Base-by-base conservation (phyloP, 2,113 vertebrate species). In the Tapirus terrestris region DNA sequence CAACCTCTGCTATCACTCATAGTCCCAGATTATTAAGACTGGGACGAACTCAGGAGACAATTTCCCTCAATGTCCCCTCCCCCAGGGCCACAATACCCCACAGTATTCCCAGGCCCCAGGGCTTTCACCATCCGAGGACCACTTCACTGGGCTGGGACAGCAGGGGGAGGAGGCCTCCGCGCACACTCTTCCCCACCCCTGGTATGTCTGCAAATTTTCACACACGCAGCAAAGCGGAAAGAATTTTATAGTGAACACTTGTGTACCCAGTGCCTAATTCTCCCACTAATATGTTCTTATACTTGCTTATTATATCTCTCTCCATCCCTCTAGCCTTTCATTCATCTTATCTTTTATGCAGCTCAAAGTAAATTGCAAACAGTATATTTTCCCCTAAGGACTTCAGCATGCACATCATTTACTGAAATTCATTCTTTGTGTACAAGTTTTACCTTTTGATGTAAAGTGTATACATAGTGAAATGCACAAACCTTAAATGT, bases 351-450 rank as follows among this genome's bases (percentile, higher is more conserved):
- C 75, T 80, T 81, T 89, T 67, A 67, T 77, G 36, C 39, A 48
- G 85, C 96, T 95, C 95, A 51, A 45, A 90, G 68, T 21, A 89
- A 95, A 90, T 25, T 80, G 65, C 43, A 56, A 81, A 80, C 48
- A 58, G 53, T 56, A 86, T 39, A 63, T 23, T 70, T 89, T 67
- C 23, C 65, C 45, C 27, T 90, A 61, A 83, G 81, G 91, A 58
- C 29, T 58, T 88, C 18, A 21, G 63, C 36, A 36, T 21, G 51
- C 12, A 90, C 63, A 53, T 51, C 12, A 89, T 72, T 77, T 86
- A 68, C 75, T 48, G 18, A 92, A 58, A 63, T 43, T 92, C 45
- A 51, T 94, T 73, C 77, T 58, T 45, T 63, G 48, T 90, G 73
- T 89, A 82, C 14, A 76, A 70, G 76, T 29, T 58, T 87, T 88